Conservation (phyloP, 2,797 vertebrate species). For the Alexandromys oeconomus region DNA sequence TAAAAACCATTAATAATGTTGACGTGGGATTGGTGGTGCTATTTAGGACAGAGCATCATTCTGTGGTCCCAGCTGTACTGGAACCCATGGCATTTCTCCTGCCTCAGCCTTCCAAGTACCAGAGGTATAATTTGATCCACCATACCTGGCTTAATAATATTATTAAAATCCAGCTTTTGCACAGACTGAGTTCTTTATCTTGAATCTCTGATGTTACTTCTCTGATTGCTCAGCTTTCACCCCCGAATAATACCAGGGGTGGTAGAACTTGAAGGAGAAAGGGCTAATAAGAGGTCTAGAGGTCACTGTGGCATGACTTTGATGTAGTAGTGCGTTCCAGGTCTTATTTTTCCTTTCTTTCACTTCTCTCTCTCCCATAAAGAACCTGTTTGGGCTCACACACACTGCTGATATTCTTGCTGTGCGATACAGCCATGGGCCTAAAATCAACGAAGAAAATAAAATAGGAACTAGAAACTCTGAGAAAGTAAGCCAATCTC, state of each 20-base stretch:
- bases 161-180: background rate
- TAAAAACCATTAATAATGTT: background rate
- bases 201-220: background rate
- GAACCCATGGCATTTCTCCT: background rate
- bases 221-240: too few species aligned
- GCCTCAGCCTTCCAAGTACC: background rate
- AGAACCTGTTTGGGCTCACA: background rate
- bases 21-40: background rate
- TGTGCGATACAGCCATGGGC: background rate
- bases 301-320: background rate
- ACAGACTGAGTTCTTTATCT: background rate
- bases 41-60: background rate
- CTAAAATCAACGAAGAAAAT: background rate
- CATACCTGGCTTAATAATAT: background rate
- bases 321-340: background rate
- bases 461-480: background rate
- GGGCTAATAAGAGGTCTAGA: too few species aligned
- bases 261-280: background rate
- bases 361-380: background rate
- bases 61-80: background rate
- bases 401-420: background rate
- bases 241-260: too few species aligned
- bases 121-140: background rate
- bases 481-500: background rate
- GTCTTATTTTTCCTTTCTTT: background rate